A percentile compares a stretch with the other conserved stretches of the same genome.
These are phyloP conservation scores for Gymnoscopelus microlampas DNA, from an alignment of 2,797 vertebrate species.

Conservation along the genomic window DNA sequence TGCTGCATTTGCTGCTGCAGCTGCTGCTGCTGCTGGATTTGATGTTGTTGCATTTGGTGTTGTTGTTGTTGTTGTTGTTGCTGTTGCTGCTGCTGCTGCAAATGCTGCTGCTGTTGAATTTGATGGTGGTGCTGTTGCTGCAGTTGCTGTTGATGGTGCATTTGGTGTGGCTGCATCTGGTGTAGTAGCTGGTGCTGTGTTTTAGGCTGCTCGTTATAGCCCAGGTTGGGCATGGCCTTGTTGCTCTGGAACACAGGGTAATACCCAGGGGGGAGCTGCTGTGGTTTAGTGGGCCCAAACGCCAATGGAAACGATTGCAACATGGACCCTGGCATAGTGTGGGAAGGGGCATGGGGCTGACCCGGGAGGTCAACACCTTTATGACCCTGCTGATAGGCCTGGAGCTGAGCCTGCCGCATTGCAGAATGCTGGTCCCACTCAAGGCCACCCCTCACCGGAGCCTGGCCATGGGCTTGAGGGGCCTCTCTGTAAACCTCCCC, in stretches of 20 bases:
- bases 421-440: conserved; percentile 80
- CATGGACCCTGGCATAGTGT: conserved; percentile 71
- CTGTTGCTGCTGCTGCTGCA: conserved; percentile 72
- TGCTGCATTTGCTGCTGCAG: conserved; percentile 60
- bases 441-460: conserved; percentile 55
- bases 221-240: conserved; percentile 79
- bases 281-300: conserved; percentile 87
- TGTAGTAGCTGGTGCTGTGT: conserved; percentile 72
- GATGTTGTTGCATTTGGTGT: conserved; percentile 61
- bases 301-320: conserved; percentile 90
- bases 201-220: conserved; percentile 78
- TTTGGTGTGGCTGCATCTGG: conserved; percentile 66
- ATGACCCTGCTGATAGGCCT: conserved; percentile 81
- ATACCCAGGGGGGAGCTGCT: conserved; percentile 79
- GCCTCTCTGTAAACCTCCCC: conserved; percentile 76
- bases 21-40: conserved; percentile 63
- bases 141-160: conserved; percentile 81
- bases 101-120: conserved; percentile 61
- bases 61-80: conserved; percentile 78
- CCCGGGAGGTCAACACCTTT: conserved; percentile 69
- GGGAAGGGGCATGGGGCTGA: conserved; percentile 60
- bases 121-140: conserved; percentile 74
- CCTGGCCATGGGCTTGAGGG: conserved; percentile 64
- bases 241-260: conserved; percentile 86
- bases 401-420: conserved; percentile 78